Base-by-base conservation (phyloP, 1,140 invertebrate species). In the Rhyzopertha dominica region DNA sequence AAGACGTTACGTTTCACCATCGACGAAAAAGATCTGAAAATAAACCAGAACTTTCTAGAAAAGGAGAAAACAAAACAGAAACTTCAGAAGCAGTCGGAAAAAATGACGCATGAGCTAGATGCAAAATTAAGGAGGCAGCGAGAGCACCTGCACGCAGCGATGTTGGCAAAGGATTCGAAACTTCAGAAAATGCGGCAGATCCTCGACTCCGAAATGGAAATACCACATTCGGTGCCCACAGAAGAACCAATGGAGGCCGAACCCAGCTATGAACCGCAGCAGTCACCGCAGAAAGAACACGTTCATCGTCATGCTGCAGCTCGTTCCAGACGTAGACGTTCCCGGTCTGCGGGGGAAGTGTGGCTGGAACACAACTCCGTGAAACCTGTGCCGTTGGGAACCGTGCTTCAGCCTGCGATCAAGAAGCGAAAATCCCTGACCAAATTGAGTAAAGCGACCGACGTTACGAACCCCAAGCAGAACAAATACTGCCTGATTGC, bases 291-390 rank as follows among this genome's bases (percentile, higher is more conserved):
- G n/a, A n/a, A n/a, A n/a, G n/a, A n/a, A n/a, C n/a, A n/a, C n/a
- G n/a, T n/a, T n/a, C n/a, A n/a, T n/a, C n/a, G n/a, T n/a, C n/a
- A n/a, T n/a, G n/a, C n/a, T n/a, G n/a, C n/a, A n/a, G n/a, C n/a
- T n/a, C n/a, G n/a, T n/a, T n/a, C n/a, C n/a, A n/a, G n/a, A n/a
- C n/a, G n/a, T n/a, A n/a, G n/a, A n/a, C n/a, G n/a, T n/a, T n/a
- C n/a, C n/a, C n/a, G n/a, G n/a, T n/a, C n/a, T n/a, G n/a, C 80
- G 5, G 80, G 80, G 20, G 81, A 85, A 50, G 76, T 82, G 12
- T 96, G 94, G 90, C 70, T 98, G 1, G 92, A 96, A 68, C 95
- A 98, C 60, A 78, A 84, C 38, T 85, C 92, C 2, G 74, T 76
- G 23, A 75, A 79, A 54, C 68, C 84, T 1, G 79, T 83, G 2